These are phyloP conservation scores for Tipula confusa DNA, from an alignment of 2,888 invertebrate genomes.

Conservation along the genomic window DNA sequence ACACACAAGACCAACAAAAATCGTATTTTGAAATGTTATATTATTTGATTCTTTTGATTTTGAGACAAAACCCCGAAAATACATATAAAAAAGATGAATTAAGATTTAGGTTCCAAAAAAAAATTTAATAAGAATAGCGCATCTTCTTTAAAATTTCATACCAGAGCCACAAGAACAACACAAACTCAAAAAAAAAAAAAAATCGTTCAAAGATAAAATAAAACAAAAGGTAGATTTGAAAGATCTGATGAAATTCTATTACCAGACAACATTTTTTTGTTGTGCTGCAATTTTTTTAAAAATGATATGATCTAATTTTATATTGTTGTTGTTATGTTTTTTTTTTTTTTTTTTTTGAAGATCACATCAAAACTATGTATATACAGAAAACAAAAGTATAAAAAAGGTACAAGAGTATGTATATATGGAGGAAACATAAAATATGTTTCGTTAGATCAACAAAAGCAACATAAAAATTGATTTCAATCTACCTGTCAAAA, in stretches of 20 bases:
- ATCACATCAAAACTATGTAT: not conserved
- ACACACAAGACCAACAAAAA: not conserved
- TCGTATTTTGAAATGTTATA: not conserved
- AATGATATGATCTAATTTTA: slow-evolving; percentile 25
- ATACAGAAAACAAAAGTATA: not conserved
- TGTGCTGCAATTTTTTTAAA: not conserved
- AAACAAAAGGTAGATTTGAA: not conserved
- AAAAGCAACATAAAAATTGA: slow-evolving; percentile 20
- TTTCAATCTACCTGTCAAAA: slow-evolving; percentile 25
- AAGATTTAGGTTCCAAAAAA: slow-evolving; percentile 25
- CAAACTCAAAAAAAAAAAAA: not conserved
- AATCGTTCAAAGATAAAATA: not conserved
- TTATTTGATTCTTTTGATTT: not conserved
- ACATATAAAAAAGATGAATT: not conserved
- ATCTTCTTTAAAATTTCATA: not conserved
- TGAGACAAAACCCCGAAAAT: not conserved
- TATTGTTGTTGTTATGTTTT: not conserved
- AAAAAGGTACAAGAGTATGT: not conserved
- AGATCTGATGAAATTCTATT: slow-evolving; percentile 12
- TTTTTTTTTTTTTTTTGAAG: too few species aligned
- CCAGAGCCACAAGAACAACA: not conserved
- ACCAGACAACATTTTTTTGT: not conserved
- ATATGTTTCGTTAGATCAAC: not conserved
- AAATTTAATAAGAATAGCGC: not conserved
- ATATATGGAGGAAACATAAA: not conserved